Conservation (phyloP, 1,140 invertebrate species). For the Magallana angulata region DNA sequence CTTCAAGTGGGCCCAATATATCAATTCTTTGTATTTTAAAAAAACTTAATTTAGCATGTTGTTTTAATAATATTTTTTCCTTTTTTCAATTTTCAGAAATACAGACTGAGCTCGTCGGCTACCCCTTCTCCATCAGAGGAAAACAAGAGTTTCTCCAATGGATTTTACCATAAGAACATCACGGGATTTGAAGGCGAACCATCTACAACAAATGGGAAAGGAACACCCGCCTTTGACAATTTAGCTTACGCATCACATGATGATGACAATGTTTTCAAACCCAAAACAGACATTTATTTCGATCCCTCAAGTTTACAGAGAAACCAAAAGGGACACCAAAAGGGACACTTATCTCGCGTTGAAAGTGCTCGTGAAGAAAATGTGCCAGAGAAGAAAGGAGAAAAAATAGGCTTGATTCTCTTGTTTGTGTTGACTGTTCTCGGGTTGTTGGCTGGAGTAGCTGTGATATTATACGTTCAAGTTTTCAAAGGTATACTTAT, state of each 20-base stretch:
- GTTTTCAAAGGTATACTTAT: conserved; percentile 40
- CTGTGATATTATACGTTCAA: conserved; percentile 40
- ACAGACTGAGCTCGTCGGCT: conserved; percentile 7
- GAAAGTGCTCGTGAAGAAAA: conserved; percentile 35
- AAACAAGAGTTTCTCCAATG: conserved; percentile 37
- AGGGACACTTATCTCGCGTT: not conserved
- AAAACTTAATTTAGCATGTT: too few species aligned
- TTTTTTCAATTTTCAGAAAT: conserved; percentile 36
- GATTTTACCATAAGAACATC: conserved; percentile 36
- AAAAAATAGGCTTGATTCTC: conserved; percentile 14
- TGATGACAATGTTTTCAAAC: conserved; percentile 31
- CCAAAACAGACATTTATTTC: not conserved
- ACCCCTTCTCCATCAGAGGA: conserved; percentile 41
- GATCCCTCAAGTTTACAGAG: conserved; percentile 1
- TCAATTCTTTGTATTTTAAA: too few species aligned
- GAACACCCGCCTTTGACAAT: conserved; percentile 34
- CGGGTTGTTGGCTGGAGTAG: conserved; percentile 16
- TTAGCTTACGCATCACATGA: conserved; percentile 21
- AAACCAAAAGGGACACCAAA: not conserved
- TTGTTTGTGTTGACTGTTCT: conserved; percentile 22
- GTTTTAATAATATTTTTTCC: not conserved
- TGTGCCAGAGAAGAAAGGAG: not conserved
- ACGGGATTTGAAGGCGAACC: not conserved
- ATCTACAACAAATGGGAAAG: not conserved
- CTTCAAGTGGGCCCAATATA: too few species aligned